phyloP scores from a whole-genome alignment of 1,140 invertebrate species.

The Pogonomyrmex barbatus region DNA sequence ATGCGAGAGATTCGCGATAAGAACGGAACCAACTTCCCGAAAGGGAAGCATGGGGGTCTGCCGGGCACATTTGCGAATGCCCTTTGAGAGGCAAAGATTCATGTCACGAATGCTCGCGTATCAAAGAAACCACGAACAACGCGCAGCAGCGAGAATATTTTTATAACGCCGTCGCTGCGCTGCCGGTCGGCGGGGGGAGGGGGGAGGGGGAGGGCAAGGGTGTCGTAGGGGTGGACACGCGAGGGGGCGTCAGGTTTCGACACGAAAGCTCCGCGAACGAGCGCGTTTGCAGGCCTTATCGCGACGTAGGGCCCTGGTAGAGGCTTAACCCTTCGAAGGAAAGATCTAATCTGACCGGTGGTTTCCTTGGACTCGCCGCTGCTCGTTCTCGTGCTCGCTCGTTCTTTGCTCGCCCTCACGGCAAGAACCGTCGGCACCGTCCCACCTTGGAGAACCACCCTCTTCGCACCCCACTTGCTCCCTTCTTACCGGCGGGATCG shows the following conservation, averaged over 20 bases:
- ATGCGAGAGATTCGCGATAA: conserved; percentile 25
- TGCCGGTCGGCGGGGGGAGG: background rate
- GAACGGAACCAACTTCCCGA: background rate
- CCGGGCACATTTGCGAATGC: conserved; percentile 42
- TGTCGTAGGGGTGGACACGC: conserved; percentile 21
- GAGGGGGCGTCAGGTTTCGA: conserved; percentile 66
- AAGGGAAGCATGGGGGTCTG: background rate
- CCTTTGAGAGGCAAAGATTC: conserved; percentile 54
- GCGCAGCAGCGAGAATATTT: conserved; percentile 38
- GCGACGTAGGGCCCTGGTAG: conserved; percentile 69
- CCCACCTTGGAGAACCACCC: conserved; percentile 1
- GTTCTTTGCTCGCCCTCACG: conserved; percentile 21
- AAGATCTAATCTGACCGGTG: conserved; percentile 52
- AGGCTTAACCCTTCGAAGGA: conserved; percentile 49
- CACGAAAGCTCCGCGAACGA: conserved; percentile 79
- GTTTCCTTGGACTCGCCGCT: conserved; percentile 54
- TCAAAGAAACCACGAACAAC: conserved; percentile 46
- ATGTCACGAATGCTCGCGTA: conserved; percentile 43
- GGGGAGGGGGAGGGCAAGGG: background rate
- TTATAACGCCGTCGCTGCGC: conserved; percentile 47
- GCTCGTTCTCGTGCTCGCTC: conserved; percentile 52
- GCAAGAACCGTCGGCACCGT: conserved; percentile 46
- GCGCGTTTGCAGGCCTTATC: conserved; percentile 79
- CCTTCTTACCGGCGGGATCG: conserved; percentile 40
- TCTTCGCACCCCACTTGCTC: background rate